phyloP scores from a whole-genome alignment of 2,113 vertebrate genomes.

The Typhlomys cinereus region DNA sequence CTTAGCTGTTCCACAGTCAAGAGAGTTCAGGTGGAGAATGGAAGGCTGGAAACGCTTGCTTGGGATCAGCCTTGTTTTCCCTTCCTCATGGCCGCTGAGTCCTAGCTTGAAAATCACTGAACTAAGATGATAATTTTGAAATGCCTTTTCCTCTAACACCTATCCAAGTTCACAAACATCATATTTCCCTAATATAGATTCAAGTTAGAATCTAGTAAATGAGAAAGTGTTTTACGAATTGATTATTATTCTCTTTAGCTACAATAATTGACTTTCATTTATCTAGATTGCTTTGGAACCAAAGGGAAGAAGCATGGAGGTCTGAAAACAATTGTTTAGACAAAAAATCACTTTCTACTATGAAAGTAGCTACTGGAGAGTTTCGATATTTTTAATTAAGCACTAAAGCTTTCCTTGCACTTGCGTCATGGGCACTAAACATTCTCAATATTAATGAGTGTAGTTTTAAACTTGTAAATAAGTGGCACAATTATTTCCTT shows the following conservation, averaged over 20 bases:
- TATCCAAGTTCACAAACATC: not conserved
- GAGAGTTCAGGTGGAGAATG: not conserved
- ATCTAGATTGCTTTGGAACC: not conserved
- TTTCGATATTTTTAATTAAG: not conserved
- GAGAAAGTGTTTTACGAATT: not conserved
- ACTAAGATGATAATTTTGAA: not conserved
- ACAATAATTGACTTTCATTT: not conserved
- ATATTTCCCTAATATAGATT: not conserved
- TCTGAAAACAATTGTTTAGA: not conserved
- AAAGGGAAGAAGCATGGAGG: not conserved
- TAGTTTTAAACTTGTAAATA: slow-evolving; percentile 33
- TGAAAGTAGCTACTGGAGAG: not conserved
- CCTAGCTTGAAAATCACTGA: not conserved
- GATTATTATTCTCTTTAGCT: not conserved
- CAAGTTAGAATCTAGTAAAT: not conserved
- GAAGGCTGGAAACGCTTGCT: not conserved
- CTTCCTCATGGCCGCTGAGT: not conserved
- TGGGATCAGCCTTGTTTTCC: not conserved
- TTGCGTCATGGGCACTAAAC: slow-evolving; percentile 20
- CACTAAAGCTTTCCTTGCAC: not conserved
- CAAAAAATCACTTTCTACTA: slow-evolving; percentile 26
- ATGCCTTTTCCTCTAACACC: not conserved
- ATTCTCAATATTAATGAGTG: slow-evolving; percentile 6
- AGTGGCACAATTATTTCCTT: not conserved
- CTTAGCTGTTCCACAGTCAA: not conserved